Percentiles rank a stretch among this genome's conserved stretches.
Conservation (phyloP, 2,888 invertebrate genomes). For the Scelioninae gen. 2 region DNA sequence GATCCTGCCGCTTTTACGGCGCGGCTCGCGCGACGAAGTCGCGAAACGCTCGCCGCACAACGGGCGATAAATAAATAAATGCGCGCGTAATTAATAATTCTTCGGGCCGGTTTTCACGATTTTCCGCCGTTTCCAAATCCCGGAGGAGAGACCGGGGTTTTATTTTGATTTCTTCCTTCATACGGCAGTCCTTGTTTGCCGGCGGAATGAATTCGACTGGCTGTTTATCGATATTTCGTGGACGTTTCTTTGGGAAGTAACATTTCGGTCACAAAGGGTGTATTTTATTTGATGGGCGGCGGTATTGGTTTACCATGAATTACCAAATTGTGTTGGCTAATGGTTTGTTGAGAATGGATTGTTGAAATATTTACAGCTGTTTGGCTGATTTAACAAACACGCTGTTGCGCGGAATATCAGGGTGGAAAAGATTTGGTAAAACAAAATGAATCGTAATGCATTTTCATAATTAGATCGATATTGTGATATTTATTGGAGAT, state of each 20-base stretch:
- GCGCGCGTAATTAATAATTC: slow-evolving; percentile 41
- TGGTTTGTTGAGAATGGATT: no score
- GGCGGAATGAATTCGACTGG: slow-evolving; percentile 3
- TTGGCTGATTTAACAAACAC: no score
- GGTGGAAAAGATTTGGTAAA: no score
- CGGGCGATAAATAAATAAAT: slow-evolving; percentile 52
- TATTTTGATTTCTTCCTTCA: slow-evolving; percentile 26
- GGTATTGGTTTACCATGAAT: no score
- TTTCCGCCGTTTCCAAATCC: slow-evolving; percentile 14
- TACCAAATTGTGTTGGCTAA: no score
- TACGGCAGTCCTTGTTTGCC: slow-evolving; percentile 12
- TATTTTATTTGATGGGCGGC: not conserved
- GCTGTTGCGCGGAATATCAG: no score
- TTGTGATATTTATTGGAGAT: no score
- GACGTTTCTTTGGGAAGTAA: no score
- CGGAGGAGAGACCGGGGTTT: slow-evolving; percentile 20
- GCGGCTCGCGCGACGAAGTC: slow-evolving; percentile 51
- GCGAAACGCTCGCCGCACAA: slow-evolving; percentile 44
- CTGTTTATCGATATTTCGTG: not conserved
- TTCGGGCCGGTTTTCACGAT: slow-evolving; percentile 19
- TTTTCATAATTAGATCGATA: no score
- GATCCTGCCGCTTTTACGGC: slow-evolving; percentile 66
- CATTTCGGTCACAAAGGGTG: not conserved
- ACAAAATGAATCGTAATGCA: no score
- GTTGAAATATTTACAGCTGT: no score